Base-by-base conservation (phyloP, 2,888 invertebrate species). In the Galeopsomyia nigrocyanea region DNA sequence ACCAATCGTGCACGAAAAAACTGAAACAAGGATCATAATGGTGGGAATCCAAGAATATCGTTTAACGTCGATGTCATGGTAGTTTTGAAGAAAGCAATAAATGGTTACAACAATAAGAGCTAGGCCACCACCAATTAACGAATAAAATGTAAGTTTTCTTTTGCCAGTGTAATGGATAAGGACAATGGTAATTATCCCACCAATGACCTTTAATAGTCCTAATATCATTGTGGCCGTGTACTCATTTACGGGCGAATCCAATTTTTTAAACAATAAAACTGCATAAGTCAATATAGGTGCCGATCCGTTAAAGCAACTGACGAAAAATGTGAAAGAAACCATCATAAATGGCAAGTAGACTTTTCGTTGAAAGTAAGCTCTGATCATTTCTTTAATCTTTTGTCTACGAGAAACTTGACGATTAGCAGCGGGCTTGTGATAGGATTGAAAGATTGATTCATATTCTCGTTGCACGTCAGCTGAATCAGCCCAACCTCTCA, bases 401-500 rank as follows among this genome's bases (percentile, higher is more conserved):
- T 16, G 17, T 5, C 3, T 46, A 1, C n/a, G 0, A 10, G 39
- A 39, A 0, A 3, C 1, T 16, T 50, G 7, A n/a, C 19, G 16
- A 16, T 13, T 58, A 26, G 7, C 10, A 3, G 14, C 2, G 0
- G 16, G 0, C 2, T 39, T 39, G 17, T 56, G 10, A n/a, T 16
- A 3, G 0, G n/a, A 10, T 2, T 57, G 31, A 3, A 63, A 13
- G 0, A 62, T 5, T 0, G 21, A 6, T 13, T 64, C 16, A 22
- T 57, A 68, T 14, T 68, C 68, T 14, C 10, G 22, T 16, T 16
- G 16, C 0, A 60, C 50, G 17, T 49, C 14, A 3, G 2, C 17
- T 0, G 58, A 31, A 1, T 22, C 60, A 14, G 61, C 51, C 69
- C 73, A 73, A 21, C 69, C 73, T 1, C 73, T 65, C n/a, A 73